Evolutionary conservation across 2,113 vertebrate genomes (phyloP), one percentile per base, ranked within the genome.

Genomic region (Carassius auratus): DNA sequence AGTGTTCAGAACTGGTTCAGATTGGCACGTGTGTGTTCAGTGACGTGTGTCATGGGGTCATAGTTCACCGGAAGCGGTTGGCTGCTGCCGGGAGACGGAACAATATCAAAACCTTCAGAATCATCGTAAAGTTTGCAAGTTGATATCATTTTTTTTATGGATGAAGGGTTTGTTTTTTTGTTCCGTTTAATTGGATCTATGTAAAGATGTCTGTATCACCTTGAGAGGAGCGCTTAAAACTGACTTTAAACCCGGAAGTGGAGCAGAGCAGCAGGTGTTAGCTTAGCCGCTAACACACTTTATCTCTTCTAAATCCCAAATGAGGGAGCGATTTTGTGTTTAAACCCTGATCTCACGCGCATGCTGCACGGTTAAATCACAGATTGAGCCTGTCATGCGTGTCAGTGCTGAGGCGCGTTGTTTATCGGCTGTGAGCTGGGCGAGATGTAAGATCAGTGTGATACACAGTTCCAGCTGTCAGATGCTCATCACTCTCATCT

Each of bases 51-150:
- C 17, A 8, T 3, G 76, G 76, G 92, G 87, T 93, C 87, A 92
- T 77, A 91, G 92, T 91, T 94, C 26, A 89, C 59, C 92, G 94
- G 94, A 95, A 95, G 94, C 92, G 92, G 94, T 91, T 94, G 92
- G 92, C 92, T 88, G 80, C 80, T 64, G 74, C 84, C 76, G 50
- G 86, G 74, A 69, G 87, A 74, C 59, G 55, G 76, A 66, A 68
- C 26, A 30, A 30, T 19, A 6, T 1, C 13, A 14, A 71, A 66
- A 8, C 13, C 42, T 26, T 1, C 3, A 48, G 36, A 19, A 66
- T 68, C 5, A 33, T 12, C 61, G n/a, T 68, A 19, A 21, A 12
- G 14, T 64, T 8, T 64, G 62, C 12, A 42, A n/a, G 0, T 23
- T 42, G 78, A 50, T 15, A 19, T 17, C 5, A 10, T 15, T 48